Percentiles rank a stretch among this genome's conserved stretches.
Evolutionary conservation across 2,797 vertebrate genomes (phyloP).

Genomic region (Scarus forsteni): DNA sequence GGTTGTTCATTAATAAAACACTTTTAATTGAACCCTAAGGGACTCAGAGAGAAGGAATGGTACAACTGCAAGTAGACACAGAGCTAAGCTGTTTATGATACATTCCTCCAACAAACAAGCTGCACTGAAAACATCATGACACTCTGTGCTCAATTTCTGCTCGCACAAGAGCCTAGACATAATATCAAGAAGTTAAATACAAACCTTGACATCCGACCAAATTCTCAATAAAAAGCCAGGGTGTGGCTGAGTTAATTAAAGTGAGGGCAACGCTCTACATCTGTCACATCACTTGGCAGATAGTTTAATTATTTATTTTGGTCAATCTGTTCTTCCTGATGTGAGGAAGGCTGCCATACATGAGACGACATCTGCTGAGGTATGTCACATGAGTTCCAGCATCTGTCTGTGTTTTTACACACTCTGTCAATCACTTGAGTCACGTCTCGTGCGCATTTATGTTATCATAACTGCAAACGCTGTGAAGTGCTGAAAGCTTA

Average conservation of each 20-base stretch:
- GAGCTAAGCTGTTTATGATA: conserved; percentile 15
- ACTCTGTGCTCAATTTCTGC: conserved; percentile 17
- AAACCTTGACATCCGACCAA: conserved; percentile 62
- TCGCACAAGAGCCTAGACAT: conserved; percentile 9
- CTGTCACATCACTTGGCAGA: conserved; percentile 83
- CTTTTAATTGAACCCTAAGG: conserved; percentile 55
- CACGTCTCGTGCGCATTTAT: conserved; percentile 57
- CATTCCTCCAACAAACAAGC: background rate
- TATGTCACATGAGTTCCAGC: conserved; percentile 80
- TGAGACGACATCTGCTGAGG: conserved; percentile 83
- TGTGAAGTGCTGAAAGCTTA: conserved; percentile 62
- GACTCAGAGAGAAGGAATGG: conserved; percentile 19
- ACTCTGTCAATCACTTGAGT: conserved; percentile 77
- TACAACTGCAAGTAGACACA: conserved; percentile 42
- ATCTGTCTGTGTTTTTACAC: conserved; percentile 82
- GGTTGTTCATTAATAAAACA: conserved; percentile 32
- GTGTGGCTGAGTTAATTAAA: conserved; percentile 73
- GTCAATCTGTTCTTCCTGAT: conserved; percentile 87
- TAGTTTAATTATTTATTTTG: conserved; percentile 85
- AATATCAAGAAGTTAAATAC: conserved; percentile 21
- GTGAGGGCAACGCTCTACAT: conserved; percentile 78
- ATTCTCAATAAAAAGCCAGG: conserved; percentile 55
- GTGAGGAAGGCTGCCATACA: conserved; percentile 80
- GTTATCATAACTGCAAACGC: conserved; percentile 57
- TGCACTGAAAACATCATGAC: background rate